These are phyloP conservation scores for Spodoptera exigua DNA, from an alignment of 2,888 invertebrate genomes.

Conservation along the genomic window DNA sequence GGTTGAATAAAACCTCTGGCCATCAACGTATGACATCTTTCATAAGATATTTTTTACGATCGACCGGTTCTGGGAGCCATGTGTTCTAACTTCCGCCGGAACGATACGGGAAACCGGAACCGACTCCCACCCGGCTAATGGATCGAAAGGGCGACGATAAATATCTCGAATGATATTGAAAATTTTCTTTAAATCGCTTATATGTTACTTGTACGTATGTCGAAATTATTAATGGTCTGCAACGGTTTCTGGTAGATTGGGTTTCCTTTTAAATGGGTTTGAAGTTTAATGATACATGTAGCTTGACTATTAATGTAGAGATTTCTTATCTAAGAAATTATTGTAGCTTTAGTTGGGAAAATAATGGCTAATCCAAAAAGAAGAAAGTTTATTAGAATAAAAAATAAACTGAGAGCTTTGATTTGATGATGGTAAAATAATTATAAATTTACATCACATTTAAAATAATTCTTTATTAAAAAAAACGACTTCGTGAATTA, in stretches of 20 bases:
- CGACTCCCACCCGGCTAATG: slow-evolving; percentile 67
- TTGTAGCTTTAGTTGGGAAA: no score
- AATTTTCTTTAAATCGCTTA: slow-evolving; percentile 54
- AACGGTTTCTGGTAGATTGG: slow-evolving; percentile 43
- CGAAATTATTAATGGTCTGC: slow-evolving; percentile 38
- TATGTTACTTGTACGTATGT: slow-evolving; percentile 30
- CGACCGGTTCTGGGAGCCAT: slow-evolving; percentile 49
- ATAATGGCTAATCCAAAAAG: no score
- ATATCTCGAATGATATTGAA: slow-evolving; percentile 61
- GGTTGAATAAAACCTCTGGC: slow-evolving; percentile 51
- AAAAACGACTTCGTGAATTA: no score
- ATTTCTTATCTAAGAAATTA: no score
- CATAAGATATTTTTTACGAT: slow-evolving; percentile 56
- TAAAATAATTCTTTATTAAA: no score
- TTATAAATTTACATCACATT: no score
- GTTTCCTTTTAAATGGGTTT: slow-evolving; percentile 33
- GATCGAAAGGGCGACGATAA: slow-evolving; percentile 67
- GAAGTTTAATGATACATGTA: slow-evolving; percentile 1
- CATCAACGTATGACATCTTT: slow-evolving; percentile 45
- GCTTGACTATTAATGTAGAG: no score
- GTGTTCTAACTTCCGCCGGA: slow-evolving; percentile 61
- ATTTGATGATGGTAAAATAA: no score
- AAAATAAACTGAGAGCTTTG: no score
- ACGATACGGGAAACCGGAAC: slow-evolving; percentile 70
- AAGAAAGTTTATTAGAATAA: no score